Evolutionary conservation across 2,797 vertebrate species (phyloP).

Genomic region (Tragelaphus oryx): DNA sequence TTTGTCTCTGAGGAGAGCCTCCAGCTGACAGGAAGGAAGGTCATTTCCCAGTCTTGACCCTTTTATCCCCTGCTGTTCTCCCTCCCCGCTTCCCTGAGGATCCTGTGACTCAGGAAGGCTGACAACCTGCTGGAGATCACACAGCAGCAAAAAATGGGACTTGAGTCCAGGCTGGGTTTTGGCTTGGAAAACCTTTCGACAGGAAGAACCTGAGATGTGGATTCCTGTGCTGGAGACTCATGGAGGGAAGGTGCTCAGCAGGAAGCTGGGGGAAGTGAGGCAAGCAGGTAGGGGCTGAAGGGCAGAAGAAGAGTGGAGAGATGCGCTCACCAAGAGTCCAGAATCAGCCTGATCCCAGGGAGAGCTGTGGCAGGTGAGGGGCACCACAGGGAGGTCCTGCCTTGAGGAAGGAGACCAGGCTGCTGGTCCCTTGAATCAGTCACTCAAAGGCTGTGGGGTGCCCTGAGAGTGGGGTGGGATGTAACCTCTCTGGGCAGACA

Average conservation of each 20-base stretch:
- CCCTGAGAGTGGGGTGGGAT: background rate
- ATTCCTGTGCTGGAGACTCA: background rate
- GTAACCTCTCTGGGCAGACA: background rate
- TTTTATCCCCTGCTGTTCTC: background rate
- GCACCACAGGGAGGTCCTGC: background rate
- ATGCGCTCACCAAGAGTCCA: background rate
- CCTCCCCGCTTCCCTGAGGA: background rate
- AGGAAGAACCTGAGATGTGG: background rate
- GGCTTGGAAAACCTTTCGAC: background rate
- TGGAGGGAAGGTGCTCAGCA: background rate
- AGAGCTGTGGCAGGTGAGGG: background rate
- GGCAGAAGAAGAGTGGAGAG: background rate
- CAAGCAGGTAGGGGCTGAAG: background rate
- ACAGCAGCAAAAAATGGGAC: background rate
- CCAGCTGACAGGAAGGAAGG: background rate
- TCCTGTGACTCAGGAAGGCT: background rate
- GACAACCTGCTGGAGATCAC: background rate
- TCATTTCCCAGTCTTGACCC: rapidly evolving
- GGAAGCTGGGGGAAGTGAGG: background rate
- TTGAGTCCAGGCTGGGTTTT: background rate
- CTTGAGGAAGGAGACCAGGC: background rate
- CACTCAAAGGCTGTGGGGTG: background rate
- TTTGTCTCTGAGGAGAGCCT: background rate
- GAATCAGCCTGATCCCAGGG: background rate
- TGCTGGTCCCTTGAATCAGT: background rate